Evolutionary conservation across 2,113 vertebrate genomes (phyloP), one percentile per base, ranked within the genome.

Genomic region (Synodontis membranacea): DNA sequence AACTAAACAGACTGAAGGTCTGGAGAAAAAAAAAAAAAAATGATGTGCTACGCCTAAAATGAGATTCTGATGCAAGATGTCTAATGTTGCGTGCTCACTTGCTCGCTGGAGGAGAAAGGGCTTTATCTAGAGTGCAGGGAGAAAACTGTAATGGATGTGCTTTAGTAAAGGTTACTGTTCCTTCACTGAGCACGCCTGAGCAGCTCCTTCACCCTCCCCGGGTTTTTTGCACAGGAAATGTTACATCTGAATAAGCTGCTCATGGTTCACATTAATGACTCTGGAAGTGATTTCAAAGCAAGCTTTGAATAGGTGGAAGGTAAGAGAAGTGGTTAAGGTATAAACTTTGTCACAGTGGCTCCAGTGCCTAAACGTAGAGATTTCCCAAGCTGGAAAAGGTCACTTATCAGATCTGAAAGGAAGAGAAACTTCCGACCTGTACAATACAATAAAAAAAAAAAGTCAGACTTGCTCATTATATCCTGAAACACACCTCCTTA

Each of bases 161-260:
- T 89, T 90, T 80, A 84, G 86, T 84, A 90, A 91, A 90, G 90
- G 88, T 91, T 91, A 88, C 80, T 84, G 84, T 87, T 81, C 82
- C 83, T 84, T 66, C 79, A 31, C 75, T 39, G 83, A 85, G 79
- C 83, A 54, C 11, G 64, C 52, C 64, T 5, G 50, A 84, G 44
- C 81, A 64, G 64, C 56, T 82, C 56, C 64, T 46, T 80, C 72
- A 83, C 54, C 66, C 80, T 81, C 62, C 86, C n/a, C n/a, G n/a
- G n/a, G n/a, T n/a, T n/a, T n/a, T 75, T n/a, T 21, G 46, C 54
- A 68, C 84, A 46, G 37, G 83, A 50, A 84, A 87, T 88, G 87
- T 87, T 87, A 88, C 88, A 82, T 90, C 68, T 85, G 76, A 91
- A 91, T 89, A 86, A 86, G 89, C 70, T 62, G 72, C 86, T 81